phyloP scores from a whole-genome alignment of 2,888 invertebrate species.

The Epirrhoe alternata region DNA sequence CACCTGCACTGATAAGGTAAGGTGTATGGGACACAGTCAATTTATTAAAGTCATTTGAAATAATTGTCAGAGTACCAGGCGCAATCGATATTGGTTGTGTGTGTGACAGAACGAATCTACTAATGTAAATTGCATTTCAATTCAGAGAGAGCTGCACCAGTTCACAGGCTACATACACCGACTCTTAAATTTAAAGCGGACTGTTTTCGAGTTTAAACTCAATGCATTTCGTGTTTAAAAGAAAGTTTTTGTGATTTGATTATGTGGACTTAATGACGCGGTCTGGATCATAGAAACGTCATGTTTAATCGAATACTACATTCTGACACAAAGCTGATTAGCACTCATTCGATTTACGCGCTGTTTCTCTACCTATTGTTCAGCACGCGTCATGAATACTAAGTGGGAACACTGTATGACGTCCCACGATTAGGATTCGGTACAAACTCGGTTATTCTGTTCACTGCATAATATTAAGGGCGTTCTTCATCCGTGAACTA shows the following conservation, averaged over 20 bases:
- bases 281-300: neutral
- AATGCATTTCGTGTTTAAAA: no score
- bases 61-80: constrained; percentile 1
- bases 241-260: neutral
- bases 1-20: constrained; percentile 21
- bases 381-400: constrained; percentile 45
- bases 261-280: neutral
- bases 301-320: neutral
- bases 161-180: no score
- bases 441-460: constrained; percentile 58
- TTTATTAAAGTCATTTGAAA: constrained; percentile 12
- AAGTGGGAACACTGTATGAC: constrained; percentile 41
- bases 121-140: no score
- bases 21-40: constrained; percentile 13
- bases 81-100: neutral
- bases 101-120: neutral
- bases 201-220: no score
- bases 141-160: no score
- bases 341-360: constrained; percentile 18
- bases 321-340: constrained; percentile 19
- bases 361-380: constrained; percentile 26
- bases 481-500: constrained; percentile 60
- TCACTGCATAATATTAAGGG: constrained; percentile 59
- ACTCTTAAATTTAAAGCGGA: no score
- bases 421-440: constrained; percentile 52